Conservation (phyloP, 2,113 vertebrate genomes). For the Anarhynchus alexandrinus region DNA sequence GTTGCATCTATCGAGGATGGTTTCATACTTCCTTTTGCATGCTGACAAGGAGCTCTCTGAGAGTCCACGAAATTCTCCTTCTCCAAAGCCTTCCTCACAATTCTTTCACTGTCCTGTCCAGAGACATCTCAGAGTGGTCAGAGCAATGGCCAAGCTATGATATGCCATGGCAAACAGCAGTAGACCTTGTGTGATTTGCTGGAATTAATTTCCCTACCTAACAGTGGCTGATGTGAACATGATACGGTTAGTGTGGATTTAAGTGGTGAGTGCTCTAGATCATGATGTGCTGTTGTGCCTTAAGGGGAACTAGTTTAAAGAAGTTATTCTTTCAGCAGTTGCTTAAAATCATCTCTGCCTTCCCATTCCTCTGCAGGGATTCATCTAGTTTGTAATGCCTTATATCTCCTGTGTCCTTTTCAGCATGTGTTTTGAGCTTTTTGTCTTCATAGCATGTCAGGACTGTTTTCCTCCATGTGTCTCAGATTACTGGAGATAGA, state of each 20-base stretch:
- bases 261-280: neutral
- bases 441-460: neutral
- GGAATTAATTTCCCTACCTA: neutral
- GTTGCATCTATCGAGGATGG: neutral
- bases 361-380: neutral
- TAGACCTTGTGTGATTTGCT: neutral
- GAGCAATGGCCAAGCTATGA: neutral
- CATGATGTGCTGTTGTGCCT: neutral
- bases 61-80: neutral
- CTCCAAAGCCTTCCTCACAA: neutral
- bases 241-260: neutral
- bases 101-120: neutral
- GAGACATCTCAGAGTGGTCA: neutral
- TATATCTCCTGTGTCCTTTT: neutral
- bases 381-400: neutral
- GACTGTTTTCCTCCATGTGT: neutral
- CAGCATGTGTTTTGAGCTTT: neutral
- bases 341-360: neutral
- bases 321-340: neutral
- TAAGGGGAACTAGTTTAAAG: neutral
- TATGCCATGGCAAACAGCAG: rapidly evolving
- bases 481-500: neutral
- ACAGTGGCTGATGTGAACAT: neutral
- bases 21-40: neutral
- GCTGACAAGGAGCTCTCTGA: neutral